Percentiles rank a stretch among this genome's conserved stretches.
Conservation (phyloP, 2,888 invertebrate species). For the Thera obeliscata region DNA sequence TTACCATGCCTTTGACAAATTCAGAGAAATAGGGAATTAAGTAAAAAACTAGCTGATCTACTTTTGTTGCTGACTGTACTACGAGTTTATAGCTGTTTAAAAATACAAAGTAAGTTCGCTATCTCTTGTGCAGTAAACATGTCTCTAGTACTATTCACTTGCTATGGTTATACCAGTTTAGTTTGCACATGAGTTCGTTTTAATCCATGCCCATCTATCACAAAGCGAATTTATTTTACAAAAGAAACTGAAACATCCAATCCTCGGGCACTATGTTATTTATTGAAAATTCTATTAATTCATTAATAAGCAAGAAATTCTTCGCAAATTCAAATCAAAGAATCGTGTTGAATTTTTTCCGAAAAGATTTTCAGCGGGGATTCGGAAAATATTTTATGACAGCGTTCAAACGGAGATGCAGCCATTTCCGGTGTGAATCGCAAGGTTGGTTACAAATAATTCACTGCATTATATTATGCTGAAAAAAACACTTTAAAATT, state of each 20-base stretch:
- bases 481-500: background rate
- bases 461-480: constrained; percentile 19
- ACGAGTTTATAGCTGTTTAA: background rate
- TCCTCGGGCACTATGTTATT: background rate
- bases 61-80: no score
- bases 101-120: constrained; percentile 37
- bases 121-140: constrained; percentile 45
- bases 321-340: constrained; percentile 6
- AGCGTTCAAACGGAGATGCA: constrained; percentile 3
- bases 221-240: constrained; percentile 22
- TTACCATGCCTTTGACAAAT: no score
- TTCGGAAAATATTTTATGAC: constrained; percentile 11
- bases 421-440: constrained; percentile 23
- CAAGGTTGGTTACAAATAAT: constrained; percentile 22
- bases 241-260: constrained; percentile 14
- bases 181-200: constrained; percentile 59
- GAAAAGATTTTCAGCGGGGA: constrained; percentile 6
- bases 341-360: background rate
- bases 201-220: constrained; percentile 58
- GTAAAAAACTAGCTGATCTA: no score
- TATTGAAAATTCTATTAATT: constrained; percentile 3
- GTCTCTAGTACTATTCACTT: constrained; percentile 10
- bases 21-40: no score
- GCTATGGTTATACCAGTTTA: constrained; percentile 19
- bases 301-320: constrained; percentile 4